Conservation (phyloP, 2,113 vertebrate genomes). For the Tachuris rubrigastra region DNA sequence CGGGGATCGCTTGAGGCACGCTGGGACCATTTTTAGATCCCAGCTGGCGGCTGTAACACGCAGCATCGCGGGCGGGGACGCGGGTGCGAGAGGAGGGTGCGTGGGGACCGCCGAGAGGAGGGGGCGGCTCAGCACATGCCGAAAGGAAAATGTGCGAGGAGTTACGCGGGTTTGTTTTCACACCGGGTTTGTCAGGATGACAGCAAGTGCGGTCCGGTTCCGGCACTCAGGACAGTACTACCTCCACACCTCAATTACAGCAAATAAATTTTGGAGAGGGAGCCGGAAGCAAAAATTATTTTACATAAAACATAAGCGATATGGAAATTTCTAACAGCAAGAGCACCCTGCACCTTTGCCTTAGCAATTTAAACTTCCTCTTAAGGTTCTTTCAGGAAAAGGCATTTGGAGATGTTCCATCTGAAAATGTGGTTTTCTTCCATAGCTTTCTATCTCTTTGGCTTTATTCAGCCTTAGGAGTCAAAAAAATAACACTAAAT, state of each 20-base stretch:
- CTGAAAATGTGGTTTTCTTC: background rate
- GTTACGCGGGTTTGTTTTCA: background rate
- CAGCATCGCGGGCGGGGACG: background rate
- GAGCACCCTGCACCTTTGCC: background rate
- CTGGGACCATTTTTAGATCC: background rate
- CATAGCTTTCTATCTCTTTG: background rate
- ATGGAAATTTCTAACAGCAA: background rate
- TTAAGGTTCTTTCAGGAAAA: background rate
- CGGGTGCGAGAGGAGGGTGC: accelerated
- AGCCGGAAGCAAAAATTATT: background rate
- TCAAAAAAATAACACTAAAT: background rate
- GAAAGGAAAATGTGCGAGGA: background rate
- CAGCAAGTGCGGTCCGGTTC: background rate
- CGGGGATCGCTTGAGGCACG: background rate
- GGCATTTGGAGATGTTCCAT: background rate
- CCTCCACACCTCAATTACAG: accelerated
- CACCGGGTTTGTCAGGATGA: background rate
- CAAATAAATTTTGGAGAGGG: background rate
- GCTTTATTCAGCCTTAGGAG: accelerated
- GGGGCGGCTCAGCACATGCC: background rate
- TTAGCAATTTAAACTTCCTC: background rate
- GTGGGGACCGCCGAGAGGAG: background rate
- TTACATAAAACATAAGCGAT: background rate
- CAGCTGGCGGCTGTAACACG: background rate
- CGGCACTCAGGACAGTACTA: background rate